Percentiles rank a stretch among this genome's conserved stretches.
These are phyloP conservation scores for Amyelois transitella DNA, from an alignment of 1,140 invertebrate genomes.

Conservation along the genomic window DNA sequence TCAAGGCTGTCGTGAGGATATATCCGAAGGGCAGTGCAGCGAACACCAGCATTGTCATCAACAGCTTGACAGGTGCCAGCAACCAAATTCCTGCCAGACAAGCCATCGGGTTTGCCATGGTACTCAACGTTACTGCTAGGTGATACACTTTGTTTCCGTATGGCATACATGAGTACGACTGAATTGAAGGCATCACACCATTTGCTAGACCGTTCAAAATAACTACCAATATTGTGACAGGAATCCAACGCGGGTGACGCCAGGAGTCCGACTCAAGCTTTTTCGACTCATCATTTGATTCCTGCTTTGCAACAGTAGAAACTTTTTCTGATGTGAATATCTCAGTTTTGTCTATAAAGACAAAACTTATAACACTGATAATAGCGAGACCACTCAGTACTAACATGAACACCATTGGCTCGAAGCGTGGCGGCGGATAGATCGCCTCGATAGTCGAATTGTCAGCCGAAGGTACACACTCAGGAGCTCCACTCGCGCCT, in stretches of 20 bases:
- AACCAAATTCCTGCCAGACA: slow-evolving; percentile 88
- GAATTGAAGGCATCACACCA: slow-evolving; percentile 87
- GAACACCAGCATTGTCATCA: slow-evolving; percentile 75
- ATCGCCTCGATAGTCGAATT: slow-evolving; percentile 33
- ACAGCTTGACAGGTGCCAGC: slow-evolving; percentile 75
- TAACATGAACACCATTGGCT: slow-evolving; percentile 81
- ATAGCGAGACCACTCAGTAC: slow-evolving; percentile 78
- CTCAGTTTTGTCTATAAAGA: slow-evolving; percentile 61
- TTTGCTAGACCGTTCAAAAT: slow-evolving; percentile 81
- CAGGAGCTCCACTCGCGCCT: slow-evolving; percentile 82
- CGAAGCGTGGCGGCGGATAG: slow-evolving; percentile 76
- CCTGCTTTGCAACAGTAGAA: neutral
- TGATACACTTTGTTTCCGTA: slow-evolving; percentile 91
- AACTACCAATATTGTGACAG: slow-evolving; percentile 64
- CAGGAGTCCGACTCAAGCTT: neutral
- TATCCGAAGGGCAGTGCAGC: slow-evolving; percentile 78
- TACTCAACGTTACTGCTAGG: slow-evolving; percentile 85
- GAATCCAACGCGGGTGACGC: neutral
- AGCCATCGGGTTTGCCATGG: slow-evolving; percentile 88
- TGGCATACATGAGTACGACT: slow-evolving; percentile 91
- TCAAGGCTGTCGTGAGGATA: slow-evolving; percentile 80
- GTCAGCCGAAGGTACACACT: slow-evolving; percentile 60
- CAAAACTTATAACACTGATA: slow-evolving; percentile 76
- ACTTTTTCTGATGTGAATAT: neutral
- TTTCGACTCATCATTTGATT: neutral